Base-by-base conservation (phyloP, 2,113 vertebrate genomes). In the rabbit (Oryctolagus cuniculus) region DNA sequence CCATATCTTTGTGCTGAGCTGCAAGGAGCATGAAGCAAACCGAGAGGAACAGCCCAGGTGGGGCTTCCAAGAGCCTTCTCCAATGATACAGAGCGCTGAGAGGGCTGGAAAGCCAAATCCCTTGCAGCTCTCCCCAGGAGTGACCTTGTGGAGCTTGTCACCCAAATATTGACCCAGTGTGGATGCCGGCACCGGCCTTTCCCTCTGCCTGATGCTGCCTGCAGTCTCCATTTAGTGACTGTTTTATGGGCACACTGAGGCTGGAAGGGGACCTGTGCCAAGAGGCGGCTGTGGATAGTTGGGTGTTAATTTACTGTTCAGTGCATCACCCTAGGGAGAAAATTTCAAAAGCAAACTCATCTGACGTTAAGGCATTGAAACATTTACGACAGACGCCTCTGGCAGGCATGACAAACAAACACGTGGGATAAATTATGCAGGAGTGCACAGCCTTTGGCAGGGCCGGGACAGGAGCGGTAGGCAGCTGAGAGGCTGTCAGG, bases 231-330 rank as follows among this genome's bases (percentile, higher is more conserved):
- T n/a, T 67, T 93, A 80, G 96, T 98, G 96, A 98, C 98, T 98
- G 97, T 98, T 98, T 98, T 96, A 98, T 97, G 80, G 61, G 61
- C 95, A 12, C 79, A 66, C 66, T 78, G 96, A 96, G 95, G 93
- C 66, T 70, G 10, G 72, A 69, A 58, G 77, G 86, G 75, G 96
- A 89, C 89, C 7, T 75, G 72, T 67, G 86, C 95, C 87, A n/a
- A 25, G 93, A 97, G 73, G 83, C 95, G 96, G 1, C 3, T 29
- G 75, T 64, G 91, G 90, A 94, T 93, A 88, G 91, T 91, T 38
- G 58, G 77, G 64, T 97, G 96, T 93, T 97, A 98, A 97, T 97
- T 97, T 96, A 93, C 90, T 97, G 69, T 89, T 96, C 77, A 94
- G 79, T 25, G 49, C 38, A 97, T 78, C 66, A 93, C 87, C 93